Base-by-base conservation (phyloP, 2,888 invertebrate species). In the Protophormia terraenovae region DNA sequence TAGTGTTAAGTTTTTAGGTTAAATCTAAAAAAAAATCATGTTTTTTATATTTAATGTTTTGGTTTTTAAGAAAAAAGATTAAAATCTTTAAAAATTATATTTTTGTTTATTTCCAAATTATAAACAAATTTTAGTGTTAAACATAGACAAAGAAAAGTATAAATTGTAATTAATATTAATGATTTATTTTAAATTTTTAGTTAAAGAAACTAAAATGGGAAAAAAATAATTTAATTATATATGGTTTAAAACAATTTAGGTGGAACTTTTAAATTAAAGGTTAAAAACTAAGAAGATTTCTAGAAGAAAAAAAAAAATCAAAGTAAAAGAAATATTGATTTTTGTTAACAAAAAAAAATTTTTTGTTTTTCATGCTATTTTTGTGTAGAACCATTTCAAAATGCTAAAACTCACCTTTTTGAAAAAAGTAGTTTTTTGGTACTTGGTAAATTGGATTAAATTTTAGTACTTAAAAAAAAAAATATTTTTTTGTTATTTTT, bases 101-200 rank as follows among this genome's bases (percentile, higher is more conserved):
- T 6, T 19, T 66, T 69, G 29, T 27, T 24, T 38, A 22, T 53
- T 27, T 12, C 38, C 10, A 62, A 50, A 29, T 50, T 41, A 32
- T 24, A 55, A 72, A 66, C 29, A 72, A 79, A 79, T 72, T n/a
- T n/a, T 72, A 72, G 29, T 8, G 3, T 60, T 24, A 22, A 72
- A 35, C 29, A 32, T 53, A 55, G 22, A 41, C 1, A 62, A 19
- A 10, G 8, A n/a, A n/a, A n/a, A 22, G 14, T 55, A 45, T 24
- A 53, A 38, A 32, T 45, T 66, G 45, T 47, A 62, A 29, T 78
- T 62, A 50, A 27, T 62, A 78, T 62, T 71, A 71, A 71, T 71
- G 47, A 62, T 38, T 19, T 35, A 38, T 3, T 24, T 32, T n/a
- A n/a, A n/a, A n/a, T n/a, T 62, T 47, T 50, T 5, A 14, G 14